These are phyloP conservation scores for Tipula unca DNA, from an alignment of 2,888 invertebrate genomes.

Conservation along the genomic window DNA sequence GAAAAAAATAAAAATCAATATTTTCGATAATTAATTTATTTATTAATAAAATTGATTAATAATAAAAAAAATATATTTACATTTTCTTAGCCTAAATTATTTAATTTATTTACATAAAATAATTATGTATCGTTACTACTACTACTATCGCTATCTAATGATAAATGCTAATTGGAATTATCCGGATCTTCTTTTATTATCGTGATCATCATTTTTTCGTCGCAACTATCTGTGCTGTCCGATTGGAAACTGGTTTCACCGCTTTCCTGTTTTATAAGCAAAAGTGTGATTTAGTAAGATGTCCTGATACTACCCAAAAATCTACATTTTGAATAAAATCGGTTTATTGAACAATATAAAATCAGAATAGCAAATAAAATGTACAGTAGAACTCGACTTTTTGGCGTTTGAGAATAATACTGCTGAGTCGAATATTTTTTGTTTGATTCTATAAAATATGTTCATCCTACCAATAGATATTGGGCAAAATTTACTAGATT, in stretches of 20 bases:
- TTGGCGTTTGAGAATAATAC: too few relatives aligned
- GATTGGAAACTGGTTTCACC: slow-evolving; percentile 62
- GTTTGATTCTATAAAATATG: too few relatives aligned
- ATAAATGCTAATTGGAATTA: slow-evolving; percentile 34
- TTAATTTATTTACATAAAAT: neutral
- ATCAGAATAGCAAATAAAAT: too few relatives aligned
- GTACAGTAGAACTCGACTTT: too few relatives aligned
- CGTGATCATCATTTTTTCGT: slow-evolving; percentile 61
- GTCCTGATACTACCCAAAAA: too few relatives aligned
- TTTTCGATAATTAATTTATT: neutral
- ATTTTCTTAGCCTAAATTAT: neutral
- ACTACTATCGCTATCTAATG: neutral
- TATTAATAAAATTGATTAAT: neutral
- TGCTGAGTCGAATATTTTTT: too few relatives aligned
- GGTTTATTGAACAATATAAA: too few relatives aligned
- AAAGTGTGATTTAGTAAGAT: too few relatives aligned
- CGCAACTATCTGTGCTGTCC: slow-evolving; percentile 61
- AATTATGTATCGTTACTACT: neutral
- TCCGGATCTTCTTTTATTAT: slow-evolving; percentile 30
- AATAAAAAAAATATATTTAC: neutral
- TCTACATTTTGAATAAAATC: too few relatives aligned
- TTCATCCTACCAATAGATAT: too few relatives aligned
- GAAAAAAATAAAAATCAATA: neutral
- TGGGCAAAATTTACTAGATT: too few relatives aligned
- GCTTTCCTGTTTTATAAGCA: slow-evolving; percentile 50